These are phyloP conservation scores for Drosophila heteroneura DNA, from an alignment of 2,888 invertebrate species.

Conservation along the genomic window DNA sequence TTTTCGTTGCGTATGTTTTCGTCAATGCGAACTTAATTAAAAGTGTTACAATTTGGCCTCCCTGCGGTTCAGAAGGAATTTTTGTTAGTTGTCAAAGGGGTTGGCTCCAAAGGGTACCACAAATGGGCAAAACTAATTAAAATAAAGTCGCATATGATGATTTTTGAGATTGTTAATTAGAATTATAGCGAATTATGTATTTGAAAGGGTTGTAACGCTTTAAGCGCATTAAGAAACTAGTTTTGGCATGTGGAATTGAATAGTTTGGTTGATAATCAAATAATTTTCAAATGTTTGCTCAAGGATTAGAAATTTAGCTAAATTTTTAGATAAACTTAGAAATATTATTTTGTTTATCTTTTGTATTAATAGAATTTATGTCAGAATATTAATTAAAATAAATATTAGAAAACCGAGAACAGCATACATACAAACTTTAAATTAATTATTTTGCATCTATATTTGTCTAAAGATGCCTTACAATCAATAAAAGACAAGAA, in stretches of 20 bases:
- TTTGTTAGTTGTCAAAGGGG: slow-evolving; percentile 38
- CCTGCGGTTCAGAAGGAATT: slow-evolving; percentile 32
- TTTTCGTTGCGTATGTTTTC: slow-evolving; percentile 31
- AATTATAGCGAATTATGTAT: slow-evolving; percentile 43
- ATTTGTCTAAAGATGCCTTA: neutral
- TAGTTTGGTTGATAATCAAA: neutral
- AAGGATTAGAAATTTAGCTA: neutral
- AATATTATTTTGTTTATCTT: neutral
- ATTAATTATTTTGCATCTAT: neutral
- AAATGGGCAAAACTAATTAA: slow-evolving; percentile 70
- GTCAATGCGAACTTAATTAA: slow-evolving; percentile 71
- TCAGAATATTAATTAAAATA: neutral
- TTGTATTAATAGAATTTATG: neutral
- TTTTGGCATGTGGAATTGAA: neutral
- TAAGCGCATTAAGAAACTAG: neutral
- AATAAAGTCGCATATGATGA: slow-evolving; percentile 54
- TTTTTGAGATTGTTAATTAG: slow-evolving; percentile 57
- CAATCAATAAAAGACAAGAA: neutral
- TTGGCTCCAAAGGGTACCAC: slow-evolving; percentile 38
- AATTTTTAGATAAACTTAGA: neutral
- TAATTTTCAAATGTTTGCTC: neutral
- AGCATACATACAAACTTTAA: neutral
- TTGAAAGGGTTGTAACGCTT: slow-evolving; percentile 9
- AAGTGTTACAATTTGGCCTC: slow-evolving; percentile 53
- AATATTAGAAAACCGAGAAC: neutral